Percentiles rank a stretch among this genome's conserved stretches.
Evolutionary conservation across 2,113 vertebrate genomes (phyloP).

Genomic region (Spermophilus dauricus): DNA sequence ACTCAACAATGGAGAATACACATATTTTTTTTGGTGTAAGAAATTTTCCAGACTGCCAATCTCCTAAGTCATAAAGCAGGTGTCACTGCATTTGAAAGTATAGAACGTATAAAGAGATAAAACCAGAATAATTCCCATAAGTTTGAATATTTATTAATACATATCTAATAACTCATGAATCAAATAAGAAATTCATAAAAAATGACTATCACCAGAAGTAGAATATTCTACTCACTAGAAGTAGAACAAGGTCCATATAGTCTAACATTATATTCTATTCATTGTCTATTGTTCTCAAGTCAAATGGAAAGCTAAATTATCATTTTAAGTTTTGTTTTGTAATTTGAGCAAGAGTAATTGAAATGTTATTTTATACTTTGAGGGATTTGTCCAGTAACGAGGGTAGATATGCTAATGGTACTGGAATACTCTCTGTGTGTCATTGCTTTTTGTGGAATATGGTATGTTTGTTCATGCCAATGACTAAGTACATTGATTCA

Average conservation of each 20-base stretch:
- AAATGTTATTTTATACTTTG: background rate
- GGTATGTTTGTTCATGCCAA: background rate
- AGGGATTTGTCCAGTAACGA: background rate
- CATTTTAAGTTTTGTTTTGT: background rate
- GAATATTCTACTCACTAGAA: background rate
- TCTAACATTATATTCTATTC: background rate
- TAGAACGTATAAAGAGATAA: too few relatives aligned
- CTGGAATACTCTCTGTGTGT: background rate
- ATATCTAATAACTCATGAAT: too few relatives aligned
- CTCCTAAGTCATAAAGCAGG: too few relatives aligned
- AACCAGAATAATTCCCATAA: too few relatives aligned
- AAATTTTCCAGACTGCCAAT: too few relatives aligned
- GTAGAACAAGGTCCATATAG: background rate
- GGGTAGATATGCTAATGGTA: background rate
- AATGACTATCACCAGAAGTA: background rate
- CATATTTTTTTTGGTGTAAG: too few relatives aligned
- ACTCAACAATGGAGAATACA: too few relatives aligned
- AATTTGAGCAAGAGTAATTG: slow-evolving; percentile 18
- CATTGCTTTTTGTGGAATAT: background rate
- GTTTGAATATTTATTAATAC: too few relatives aligned
- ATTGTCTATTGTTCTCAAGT: background rate
- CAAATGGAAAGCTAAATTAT: background rate
- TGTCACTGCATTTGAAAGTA: too few relatives aligned
- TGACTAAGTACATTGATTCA: background rate
- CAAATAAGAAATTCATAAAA: background rate